These are phyloP conservation scores for Takifugu ocellatus DNA, from an alignment of 2,797 vertebrate species.

Conservation along the genomic window DNA sequence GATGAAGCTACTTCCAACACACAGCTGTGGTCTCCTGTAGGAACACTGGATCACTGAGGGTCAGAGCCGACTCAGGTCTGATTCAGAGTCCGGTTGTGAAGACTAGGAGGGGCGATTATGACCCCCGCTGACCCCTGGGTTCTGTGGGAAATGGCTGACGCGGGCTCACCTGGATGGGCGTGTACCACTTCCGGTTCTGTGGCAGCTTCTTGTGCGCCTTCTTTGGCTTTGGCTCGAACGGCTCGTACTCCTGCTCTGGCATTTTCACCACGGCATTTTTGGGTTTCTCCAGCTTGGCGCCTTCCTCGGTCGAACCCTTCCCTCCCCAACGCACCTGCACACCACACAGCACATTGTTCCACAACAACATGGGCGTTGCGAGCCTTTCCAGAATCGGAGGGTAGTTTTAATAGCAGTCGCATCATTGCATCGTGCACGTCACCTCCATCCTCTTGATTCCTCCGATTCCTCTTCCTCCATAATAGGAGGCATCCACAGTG, in stretches of 20 bases:
- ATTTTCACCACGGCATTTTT: conserved; percentile 91
- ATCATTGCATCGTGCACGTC: not conserved
- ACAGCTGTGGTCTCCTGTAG: too few relatives aligned
- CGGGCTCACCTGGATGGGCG: conserved; percentile 82
- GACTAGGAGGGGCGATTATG: not conserved
- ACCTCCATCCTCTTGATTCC: conserved; percentile 92
- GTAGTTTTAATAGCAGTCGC: not conserved
- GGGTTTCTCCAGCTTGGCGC: conserved; percentile 90
- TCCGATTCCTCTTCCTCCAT: conserved; percentile 86
- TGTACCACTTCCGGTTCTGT: conserved; percentile 87
- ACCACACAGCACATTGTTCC: not conserved
- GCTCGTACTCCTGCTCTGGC: conserved; percentile 90
- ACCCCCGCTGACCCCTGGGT: too few relatives aligned
- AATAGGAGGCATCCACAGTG: conserved; percentile 89
- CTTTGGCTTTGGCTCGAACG: conserved; percentile 87
- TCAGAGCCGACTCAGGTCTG: too few relatives aligned
- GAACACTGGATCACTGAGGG: too few relatives aligned
- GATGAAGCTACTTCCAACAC: too few relatives aligned
- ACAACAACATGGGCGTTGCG: not conserved
- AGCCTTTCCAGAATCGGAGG: not conserved
- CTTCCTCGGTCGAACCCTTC: conserved; percentile 92
- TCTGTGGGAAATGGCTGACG: not conserved
- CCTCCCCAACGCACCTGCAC: conserved; percentile 89
- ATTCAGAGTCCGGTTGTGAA: conserved; percentile 4
- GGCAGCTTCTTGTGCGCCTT: conserved; percentile 73